A percentile compares a stretch with the other conserved stretches of the same genome.
Conservation (phyloP, 2,113 vertebrate genomes). For the Anguilla japonica region DNA sequence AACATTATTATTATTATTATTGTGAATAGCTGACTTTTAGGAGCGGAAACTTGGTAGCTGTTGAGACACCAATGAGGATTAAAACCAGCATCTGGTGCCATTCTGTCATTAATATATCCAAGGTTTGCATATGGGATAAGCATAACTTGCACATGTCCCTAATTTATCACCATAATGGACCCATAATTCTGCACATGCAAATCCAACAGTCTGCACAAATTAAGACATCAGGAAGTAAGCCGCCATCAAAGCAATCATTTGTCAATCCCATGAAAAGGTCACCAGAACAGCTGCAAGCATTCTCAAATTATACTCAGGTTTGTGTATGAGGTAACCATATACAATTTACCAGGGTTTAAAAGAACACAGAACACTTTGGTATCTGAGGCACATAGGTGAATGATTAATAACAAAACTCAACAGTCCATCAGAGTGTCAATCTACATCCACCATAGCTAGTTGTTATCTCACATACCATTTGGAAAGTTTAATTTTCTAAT, state of each 20-base stretch:
- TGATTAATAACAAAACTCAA: too few relatives aligned
- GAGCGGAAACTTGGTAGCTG: neutral
- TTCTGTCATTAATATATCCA: neutral
- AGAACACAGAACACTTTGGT: neutral
- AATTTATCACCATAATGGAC: neutral
- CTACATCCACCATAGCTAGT: neutral
- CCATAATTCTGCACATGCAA: neutral
- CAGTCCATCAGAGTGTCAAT: neutral
- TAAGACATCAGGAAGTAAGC: neutral
- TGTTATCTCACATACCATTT: neutral
- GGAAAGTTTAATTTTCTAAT: neutral
- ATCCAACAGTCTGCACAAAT: neutral
- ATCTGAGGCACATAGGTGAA: too few relatives aligned
- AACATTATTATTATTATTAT: neutral
- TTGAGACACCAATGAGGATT: neutral
- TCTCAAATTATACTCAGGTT: too few relatives aligned
- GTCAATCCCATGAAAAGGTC: too few relatives aligned
- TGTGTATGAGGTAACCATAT: too few relatives aligned
- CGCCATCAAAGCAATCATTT: neutral
- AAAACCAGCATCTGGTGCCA: neutral
- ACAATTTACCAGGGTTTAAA: neutral
- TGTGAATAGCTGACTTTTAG: neutral
- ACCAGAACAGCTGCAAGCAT: too few relatives aligned
- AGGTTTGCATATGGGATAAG: neutral
- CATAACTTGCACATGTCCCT: neutral